Conservation (phyloP, 64 coral and sea anemone species). For the Catalaphyllia jardinei region DNA sequence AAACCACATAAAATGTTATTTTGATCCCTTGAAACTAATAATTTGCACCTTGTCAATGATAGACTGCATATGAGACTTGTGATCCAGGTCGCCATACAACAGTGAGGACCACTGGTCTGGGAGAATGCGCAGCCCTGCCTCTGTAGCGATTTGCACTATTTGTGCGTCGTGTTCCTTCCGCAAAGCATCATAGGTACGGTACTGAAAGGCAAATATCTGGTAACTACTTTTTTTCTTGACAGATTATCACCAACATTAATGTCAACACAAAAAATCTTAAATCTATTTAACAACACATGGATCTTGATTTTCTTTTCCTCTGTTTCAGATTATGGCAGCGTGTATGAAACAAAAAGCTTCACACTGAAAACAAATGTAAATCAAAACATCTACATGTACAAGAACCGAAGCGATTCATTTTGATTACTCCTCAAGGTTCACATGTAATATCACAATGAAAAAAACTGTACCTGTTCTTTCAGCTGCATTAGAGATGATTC, state of each 20-base stretch:
- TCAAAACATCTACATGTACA: too few relatives aligned
- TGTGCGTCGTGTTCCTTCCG: conserved; percentile 97
- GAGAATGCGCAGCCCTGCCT: conserved; percentile 94
- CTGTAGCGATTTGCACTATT: conserved; percentile 96
- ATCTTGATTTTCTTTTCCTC: too few relatives aligned
- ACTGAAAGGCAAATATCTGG: conserved; percentile 45
- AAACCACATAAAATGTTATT: neutral
- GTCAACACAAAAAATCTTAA: too few relatives aligned
- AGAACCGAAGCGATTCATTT: too few relatives aligned
- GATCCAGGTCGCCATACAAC: conserved; percentile 90
- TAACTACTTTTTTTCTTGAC: neutral
- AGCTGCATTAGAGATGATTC: conserved; percentile 99
- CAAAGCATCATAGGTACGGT: conserved; percentile 93
- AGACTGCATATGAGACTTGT: conserved; percentile 99
- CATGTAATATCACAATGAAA: neutral
- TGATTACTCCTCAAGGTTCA: too few relatives aligned
- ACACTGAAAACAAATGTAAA: too few relatives aligned
- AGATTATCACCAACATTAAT: neutral
- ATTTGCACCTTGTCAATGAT: conserved; percentile 95
- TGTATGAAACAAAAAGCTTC: too few relatives aligned
- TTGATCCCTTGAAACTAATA: neutral
- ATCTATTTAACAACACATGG: too few relatives aligned
- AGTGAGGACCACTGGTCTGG: conserved; percentile 98
- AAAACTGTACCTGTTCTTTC: conserved; percentile 88
- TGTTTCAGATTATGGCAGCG: too few relatives aligned